phyloP scores from a whole-genome alignment of 2,797 vertebrate species.

The Caiman crocodilus region DNA sequence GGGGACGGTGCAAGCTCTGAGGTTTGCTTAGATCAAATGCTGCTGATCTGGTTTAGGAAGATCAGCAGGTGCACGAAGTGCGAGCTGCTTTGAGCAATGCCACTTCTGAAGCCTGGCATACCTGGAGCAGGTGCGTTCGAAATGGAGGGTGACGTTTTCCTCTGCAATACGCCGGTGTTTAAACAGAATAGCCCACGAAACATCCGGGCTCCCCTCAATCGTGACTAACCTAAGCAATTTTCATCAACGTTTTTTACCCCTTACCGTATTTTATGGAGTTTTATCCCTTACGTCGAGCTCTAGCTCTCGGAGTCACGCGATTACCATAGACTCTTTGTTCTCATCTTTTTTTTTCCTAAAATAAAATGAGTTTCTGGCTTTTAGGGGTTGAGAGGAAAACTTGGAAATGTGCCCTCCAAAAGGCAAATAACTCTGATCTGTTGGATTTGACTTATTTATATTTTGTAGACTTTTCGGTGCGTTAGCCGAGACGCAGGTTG shows the following conservation, averaged over 20 bases:
- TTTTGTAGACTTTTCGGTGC: neutral
- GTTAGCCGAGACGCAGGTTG: slow-evolving; percentile 26
- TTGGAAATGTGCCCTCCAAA: neutral
- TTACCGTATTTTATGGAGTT: neutral
- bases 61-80: neutral
- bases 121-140: neutral
- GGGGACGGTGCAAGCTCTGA: neutral
- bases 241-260: neutral
- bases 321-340: neutral
- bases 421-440: neutral
- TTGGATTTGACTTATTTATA: neutral
- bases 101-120: neutral
- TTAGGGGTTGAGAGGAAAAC: neutral
- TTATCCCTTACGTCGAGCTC: rapidly evolving
- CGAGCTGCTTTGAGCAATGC: neutral
- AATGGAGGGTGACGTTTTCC: neutral
- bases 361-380: neutral
- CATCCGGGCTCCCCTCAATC: neutral
- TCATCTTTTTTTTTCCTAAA: neutral
- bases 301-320: neutral
- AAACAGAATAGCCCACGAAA: neutral
- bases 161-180: neutral
- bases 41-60: neutral
- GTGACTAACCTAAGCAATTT: too few relatives aligned
- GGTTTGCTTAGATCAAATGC: neutral